Conservation (phyloP, 2,797 vertebrate genomes). For the Chiloscyllium punctatum region DNA sequence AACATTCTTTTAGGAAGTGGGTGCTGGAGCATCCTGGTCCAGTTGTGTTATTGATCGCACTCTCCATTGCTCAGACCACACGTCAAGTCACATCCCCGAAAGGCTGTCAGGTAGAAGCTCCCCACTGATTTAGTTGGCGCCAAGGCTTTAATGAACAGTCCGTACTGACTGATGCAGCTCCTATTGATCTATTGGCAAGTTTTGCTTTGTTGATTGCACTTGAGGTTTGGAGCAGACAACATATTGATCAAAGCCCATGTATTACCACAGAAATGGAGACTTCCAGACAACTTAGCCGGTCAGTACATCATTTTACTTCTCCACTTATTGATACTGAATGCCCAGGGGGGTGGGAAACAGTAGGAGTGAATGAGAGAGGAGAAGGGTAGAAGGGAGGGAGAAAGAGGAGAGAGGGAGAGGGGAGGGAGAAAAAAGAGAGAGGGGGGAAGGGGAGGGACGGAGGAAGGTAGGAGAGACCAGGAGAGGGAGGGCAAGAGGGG, state of each 20-base stretch:
- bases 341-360: not conserved
- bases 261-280: not conserved
- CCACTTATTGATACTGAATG: not conserved
- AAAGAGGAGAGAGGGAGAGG: no score
- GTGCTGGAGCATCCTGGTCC: not conserved
- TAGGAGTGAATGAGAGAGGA: not conserved
- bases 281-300: constrained; percentile 14
- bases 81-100: not conserved
- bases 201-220: constrained; percentile 23
- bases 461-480: no score
- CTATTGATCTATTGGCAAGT: constrained; percentile 20
- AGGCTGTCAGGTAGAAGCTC: not conserved
- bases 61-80: not conserved
- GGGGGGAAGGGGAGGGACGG: no score
- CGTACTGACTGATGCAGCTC: not conserved
- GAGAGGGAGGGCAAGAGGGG: no score
- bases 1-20: not conserved
- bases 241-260: constrained; percentile 21
- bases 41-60: not conserved
- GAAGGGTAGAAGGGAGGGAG: not conserved
- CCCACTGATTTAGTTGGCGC: not conserved
- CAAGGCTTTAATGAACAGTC: not conserved
- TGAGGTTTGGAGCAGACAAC: constrained; percentile 33
- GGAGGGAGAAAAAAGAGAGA: not conserved
- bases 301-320: not conserved